Conservation (phyloP, 2,888 invertebrate genomes). For the Odontomyia ornata region DNA sequence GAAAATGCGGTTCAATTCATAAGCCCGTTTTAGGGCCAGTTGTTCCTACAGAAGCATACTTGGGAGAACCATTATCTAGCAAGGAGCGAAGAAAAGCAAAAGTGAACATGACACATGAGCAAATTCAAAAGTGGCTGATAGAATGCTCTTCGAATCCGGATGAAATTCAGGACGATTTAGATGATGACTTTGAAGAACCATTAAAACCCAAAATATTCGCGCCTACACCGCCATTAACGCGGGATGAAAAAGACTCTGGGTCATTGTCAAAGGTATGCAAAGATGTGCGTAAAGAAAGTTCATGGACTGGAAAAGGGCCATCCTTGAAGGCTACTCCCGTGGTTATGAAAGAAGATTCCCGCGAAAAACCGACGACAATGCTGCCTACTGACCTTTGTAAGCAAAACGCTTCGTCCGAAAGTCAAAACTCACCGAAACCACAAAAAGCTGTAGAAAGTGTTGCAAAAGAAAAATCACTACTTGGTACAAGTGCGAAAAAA, state of each 20-base stretch:
- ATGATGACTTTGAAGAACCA: constrained; percentile 62
- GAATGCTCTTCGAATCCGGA: constrained; percentile 68
- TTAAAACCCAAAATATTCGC: constrained; percentile 59
- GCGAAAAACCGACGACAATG: constrained; percentile 27
- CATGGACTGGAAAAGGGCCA: constrained; percentile 63
- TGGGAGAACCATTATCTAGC: constrained; percentile 62
- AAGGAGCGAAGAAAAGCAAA: constrained; percentile 67
- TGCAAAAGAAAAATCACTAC: constrained; percentile 6
- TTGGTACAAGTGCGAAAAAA: constrained; percentile 27
- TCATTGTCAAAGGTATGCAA: constrained; percentile 59
- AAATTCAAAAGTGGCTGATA: constrained; percentile 74
- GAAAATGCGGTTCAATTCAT: constrained; percentile 64
- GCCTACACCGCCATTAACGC: constrained; percentile 55
- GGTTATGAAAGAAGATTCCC: constrained; percentile 55
- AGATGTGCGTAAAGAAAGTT: constrained; percentile 60
- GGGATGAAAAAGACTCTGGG: constrained; percentile 61
- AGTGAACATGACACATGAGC: constrained; percentile 75
- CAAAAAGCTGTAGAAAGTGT: not conserved
- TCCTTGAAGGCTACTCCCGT: constrained; percentile 63
- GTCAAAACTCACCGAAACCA: not conserved
- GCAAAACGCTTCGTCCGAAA: constrained; percentile 45
- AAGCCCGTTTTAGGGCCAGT: constrained; percentile 64
- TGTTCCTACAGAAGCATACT: constrained; percentile 63
- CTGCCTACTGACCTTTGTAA: constrained; percentile 6
- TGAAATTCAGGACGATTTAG: constrained; percentile 63